A percentile compares a stretch with the other conserved stretches of the same genome.
These are phyloP conservation scores for Herpailurus yagouaroundi DNA, from an alignment of 2,113 vertebrate species.

Conservation along the genomic window DNA sequence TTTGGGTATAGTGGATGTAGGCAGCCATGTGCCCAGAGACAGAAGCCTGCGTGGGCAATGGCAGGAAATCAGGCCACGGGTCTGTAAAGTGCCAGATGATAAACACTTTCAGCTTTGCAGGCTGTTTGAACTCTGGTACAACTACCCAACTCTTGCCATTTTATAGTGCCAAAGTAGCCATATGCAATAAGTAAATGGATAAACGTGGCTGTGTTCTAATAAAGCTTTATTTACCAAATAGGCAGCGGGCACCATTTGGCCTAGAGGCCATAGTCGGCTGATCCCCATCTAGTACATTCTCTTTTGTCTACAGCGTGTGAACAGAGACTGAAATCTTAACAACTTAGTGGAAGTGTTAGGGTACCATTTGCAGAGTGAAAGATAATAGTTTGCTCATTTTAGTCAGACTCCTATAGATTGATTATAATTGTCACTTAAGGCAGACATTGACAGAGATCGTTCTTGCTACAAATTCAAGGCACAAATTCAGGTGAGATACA, in stretches of 20 bases:
- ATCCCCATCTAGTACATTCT: neutral
- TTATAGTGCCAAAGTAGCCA: neutral
- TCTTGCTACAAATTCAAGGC: conserved; percentile 37
- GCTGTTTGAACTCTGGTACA: neutral
- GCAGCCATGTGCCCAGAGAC: neutral
- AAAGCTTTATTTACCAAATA: conserved; percentile 23
- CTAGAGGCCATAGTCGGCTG: neutral
- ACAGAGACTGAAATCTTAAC: neutral
- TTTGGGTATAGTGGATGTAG: neutral
- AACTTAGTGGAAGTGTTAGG: neutral
- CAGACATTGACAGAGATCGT: neutral
- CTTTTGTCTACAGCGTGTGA: conserved; percentile 10
- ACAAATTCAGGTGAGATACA: conserved; percentile 34
- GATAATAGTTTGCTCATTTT: neutral
- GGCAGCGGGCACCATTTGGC: neutral
- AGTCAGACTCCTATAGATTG: neutral
- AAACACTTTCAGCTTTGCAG: neutral
- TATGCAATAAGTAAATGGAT: neutral
- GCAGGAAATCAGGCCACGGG: neutral
- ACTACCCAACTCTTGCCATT: neutral
- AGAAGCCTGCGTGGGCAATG: neutral
- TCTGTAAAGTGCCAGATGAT: neutral
- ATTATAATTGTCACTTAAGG: conserved; percentile 45
- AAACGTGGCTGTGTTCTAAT: neutral
- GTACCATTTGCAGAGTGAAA: neutral